Base-by-base conservation (phyloP, 2,113 vertebrate species). In the Callipepla californica region DNA sequence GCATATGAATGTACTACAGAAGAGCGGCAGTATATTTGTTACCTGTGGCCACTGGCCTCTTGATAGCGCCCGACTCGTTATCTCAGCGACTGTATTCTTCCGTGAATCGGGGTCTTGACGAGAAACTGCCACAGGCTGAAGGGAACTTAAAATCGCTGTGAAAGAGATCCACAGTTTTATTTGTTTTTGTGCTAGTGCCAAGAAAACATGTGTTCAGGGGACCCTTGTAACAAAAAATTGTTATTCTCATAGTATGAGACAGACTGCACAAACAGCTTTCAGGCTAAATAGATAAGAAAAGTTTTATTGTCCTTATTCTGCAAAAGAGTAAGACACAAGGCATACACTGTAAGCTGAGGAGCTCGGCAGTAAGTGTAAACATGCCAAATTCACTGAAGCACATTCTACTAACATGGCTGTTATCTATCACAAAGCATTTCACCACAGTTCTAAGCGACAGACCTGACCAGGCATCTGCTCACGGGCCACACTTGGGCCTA, bases 41-140 rank as follows among this genome's bases (percentile, higher is more conserved):
- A 99, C 99, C 99, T 99, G 99, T 38, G 99, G 99, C 99, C 99
- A 99, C 78, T 91, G 96, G 57, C 99, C 99, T 90, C 80, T 94
- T 19, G 99, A 99, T 28, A 97, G 97, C 26, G 99, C 98, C 84
- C 99, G 95, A 38, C 88, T 98, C 9, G 97, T 98, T 76, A 99
- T 99, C 96, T 99, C 99, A 7, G 97, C 94, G 40, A 99, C 98
- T 0, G 99, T 99, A 68, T 98, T 99, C 96, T 98, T 99, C 62
- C 99, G 97, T 12, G 99, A 99, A 87, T 99, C 98, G 1, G 99
- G 99, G 87, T 99, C 99, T 14, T 97, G 94, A 23, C 99, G 98
- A 66, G 98, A 99, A 13, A 99, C 99, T 81, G 99, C 53, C 14
- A 99, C 98, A 42, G 99, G 99, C 91, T 99, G 99, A 57, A 99